Base-by-base conservation (phyloP, 2,113 vertebrate genomes). In the Turnix velox region DNA sequence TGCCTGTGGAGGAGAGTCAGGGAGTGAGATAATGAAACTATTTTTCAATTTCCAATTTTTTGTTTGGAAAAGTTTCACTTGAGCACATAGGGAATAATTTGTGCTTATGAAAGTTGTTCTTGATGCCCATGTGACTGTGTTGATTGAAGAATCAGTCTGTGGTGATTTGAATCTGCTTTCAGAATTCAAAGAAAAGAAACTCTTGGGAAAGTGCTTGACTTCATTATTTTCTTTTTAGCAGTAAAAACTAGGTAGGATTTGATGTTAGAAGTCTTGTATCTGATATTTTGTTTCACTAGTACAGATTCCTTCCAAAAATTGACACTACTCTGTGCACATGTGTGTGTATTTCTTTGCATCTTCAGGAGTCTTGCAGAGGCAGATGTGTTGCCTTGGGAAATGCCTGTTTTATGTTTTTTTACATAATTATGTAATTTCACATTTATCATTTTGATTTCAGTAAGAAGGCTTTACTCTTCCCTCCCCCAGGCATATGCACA, bases 281-380 rank as follows among this genome's bases (percentile, higher is more conserved):
- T n/a, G n/a, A n/a, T n/a, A n/a, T n/a, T n/a, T n/a, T n/a, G n/a
- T n/a, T n/a, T n/a, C n/a, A n/a, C n/a, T n/a, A n/a, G n/a, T n/a
- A n/a, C n/a, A n/a, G n/a, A n/a, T n/a, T n/a, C n/a, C n/a, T n/a
- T n/a, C n/a, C n/a, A n/a, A n/a, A n/a, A n/a, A n/a, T n/a, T n/a
- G n/a, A n/a, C n/a, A 54, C 43, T 92, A 63, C 79, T 94, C 94
- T 92, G 51, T 73, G 76, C 25, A 17, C n/a, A 20, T 25, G 46
- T n/a, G n/a, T n/a, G n/a, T 67, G 49, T 80, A 23, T 95, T 97
- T 88, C 94, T 88, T 74, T 90, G 92, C 88, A 84, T 91, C 88
- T 88, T 95, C 68, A 77, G 90, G 65, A 90, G 74, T 66, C 82
- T 87, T 79, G 27, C 48, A 80, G 74, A 92, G 69, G 68, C 89